Evolutionary conservation across 2,113 vertebrate genomes (phyloP).

Genomic region (Delphinapterus leucas): DNA sequence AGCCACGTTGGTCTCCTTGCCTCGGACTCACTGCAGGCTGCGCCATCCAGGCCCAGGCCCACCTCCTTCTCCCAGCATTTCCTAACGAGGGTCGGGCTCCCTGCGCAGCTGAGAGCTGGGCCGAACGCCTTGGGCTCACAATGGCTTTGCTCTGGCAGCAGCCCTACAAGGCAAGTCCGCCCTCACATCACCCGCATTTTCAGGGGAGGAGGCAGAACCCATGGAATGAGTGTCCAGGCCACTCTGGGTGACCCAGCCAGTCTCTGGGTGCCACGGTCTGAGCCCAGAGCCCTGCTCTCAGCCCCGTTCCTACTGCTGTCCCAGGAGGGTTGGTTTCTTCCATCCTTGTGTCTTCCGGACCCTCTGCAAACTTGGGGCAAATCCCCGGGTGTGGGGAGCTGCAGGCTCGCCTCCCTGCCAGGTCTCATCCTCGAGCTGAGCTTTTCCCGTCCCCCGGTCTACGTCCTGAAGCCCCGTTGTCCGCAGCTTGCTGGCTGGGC

Average conservation of each 20-base stretch:
- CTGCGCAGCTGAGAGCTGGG: too few relatives aligned
- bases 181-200: fast-evolving
- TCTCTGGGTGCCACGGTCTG: fast-evolving
- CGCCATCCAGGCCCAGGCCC: fast-evolving
- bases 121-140: fast-evolving
- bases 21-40: too few relatives aligned
- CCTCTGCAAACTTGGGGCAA: background rate
- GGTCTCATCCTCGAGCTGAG: background rate
- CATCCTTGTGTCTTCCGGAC: fast-evolving
- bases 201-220: background rate
- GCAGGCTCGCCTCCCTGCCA: background rate
- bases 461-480: too few relatives aligned
- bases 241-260: background rate
- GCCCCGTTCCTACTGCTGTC: fast-evolving
- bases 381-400: background rate
- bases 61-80: background rate
- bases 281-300: background rate
- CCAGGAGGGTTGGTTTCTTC: fast-evolving
- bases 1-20: fast-evolving
- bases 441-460: fast-evolving
- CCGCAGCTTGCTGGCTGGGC: background rate
- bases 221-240: background rate
- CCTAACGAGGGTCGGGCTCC: background rate
- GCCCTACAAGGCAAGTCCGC: fast-evolving
- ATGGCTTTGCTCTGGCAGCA: fast-evolving